Evolutionary conservation across 2,113 vertebrate genomes (phyloP).

Genomic region (Nesoenas mayeri): DNA sequence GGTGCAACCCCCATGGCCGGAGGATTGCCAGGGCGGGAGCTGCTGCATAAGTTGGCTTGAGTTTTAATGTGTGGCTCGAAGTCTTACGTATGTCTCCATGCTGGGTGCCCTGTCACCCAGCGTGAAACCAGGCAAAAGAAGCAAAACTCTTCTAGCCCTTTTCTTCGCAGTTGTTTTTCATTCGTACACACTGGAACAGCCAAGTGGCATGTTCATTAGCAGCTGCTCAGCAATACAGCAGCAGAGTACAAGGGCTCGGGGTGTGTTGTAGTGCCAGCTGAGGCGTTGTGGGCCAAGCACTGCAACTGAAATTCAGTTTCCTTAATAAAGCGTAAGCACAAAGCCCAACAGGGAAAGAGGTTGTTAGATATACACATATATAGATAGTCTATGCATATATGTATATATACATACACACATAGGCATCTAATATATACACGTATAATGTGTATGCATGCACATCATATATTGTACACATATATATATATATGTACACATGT

Average conservation of each 20-base stretch:
- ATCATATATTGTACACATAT: too few species aligned
- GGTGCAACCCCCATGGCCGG: rapidly evolving
- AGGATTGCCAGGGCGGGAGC: neutral
- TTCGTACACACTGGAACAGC: neutral
- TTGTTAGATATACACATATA: neutral
- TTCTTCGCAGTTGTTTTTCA: neutral
- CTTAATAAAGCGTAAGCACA: neutral
- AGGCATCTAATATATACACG: too few species aligned
- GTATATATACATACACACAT: too few species aligned
- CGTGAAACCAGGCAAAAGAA: neutral
- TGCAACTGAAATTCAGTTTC: neutral
- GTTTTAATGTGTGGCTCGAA: neutral
- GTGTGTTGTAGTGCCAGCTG: too few species aligned
- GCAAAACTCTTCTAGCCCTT: neutral
- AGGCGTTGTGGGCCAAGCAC: neutral
- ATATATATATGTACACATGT: too few species aligned
- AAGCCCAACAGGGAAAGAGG: neutral
- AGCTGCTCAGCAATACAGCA: neutral
- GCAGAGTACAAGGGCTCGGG: neutral
- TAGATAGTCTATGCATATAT: too few species aligned
- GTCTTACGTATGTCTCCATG: neutral
- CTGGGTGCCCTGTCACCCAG: neutral
- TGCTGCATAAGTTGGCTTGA: neutral
- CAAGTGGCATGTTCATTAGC: neutral
- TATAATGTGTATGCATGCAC: too few species aligned